phyloP scores from a whole-genome alignment of 2,797 vertebrate genomes.

The Myiotriccus ornatus region DNA sequence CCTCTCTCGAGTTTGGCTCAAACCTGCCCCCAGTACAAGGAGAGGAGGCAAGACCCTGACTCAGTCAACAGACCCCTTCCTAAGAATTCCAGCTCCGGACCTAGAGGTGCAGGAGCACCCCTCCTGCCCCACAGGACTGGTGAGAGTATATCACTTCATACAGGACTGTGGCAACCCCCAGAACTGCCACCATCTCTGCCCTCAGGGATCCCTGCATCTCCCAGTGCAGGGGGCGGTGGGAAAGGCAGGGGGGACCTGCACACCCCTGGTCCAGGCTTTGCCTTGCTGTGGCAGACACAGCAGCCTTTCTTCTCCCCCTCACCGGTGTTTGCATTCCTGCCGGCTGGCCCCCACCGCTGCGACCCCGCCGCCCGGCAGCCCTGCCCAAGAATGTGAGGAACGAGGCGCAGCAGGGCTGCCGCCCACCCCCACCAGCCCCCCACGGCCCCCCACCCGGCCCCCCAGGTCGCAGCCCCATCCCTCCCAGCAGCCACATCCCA shows the following conservation, averaged over 20 bases:
- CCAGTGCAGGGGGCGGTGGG: neutral
- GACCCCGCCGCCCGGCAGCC: slow-evolving; percentile 34
- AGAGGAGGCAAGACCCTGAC: neutral
- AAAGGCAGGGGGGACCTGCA: neutral
- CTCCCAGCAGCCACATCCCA: neutral
- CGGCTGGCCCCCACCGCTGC: neutral
- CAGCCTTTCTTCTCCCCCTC: slow-evolving; percentile 48
- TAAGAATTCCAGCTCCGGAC: neutral
- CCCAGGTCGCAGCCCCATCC: neutral
- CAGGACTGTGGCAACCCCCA: accelerated
- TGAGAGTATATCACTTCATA: neutral
- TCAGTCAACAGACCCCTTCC: neutral
- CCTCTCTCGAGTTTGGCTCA: neutral
- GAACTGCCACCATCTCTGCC: neutral
- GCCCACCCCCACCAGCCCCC: neutral
- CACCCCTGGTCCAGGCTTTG: neutral
- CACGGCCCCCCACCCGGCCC: neutral
- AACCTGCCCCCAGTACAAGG: neutral
- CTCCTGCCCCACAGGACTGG: accelerated
- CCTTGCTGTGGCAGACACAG: slow-evolving; percentile 3
- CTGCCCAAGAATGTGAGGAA: slow-evolving; percentile 58
- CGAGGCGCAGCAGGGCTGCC: slow-evolving; percentile 29
- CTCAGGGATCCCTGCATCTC: neutral
- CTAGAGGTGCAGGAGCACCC: neutral
- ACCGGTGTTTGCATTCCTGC: slow-evolving; percentile 65